Evolutionary conservation across 2,888 invertebrate species (phyloP).

Genomic region (Drosophila buzzatii): DNA sequence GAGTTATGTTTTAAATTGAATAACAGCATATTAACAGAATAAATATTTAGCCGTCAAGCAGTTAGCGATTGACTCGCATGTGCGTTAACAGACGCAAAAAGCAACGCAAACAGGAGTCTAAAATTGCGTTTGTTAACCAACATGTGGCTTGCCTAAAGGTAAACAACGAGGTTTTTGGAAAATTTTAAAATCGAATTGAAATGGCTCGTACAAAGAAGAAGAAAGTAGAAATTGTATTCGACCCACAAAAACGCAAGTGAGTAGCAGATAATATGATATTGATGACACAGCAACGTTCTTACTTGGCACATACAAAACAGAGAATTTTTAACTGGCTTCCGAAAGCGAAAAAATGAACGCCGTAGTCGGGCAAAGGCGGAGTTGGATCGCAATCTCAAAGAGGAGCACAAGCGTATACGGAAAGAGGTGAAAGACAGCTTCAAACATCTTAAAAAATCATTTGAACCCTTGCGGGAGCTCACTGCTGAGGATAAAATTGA

Average conservation of each 20-base stretch:
- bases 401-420: constrained; percentile 91
- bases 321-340: constrained; percentile 93
- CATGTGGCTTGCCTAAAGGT: constrained; percentile 45
- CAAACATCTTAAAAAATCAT: constrained; percentile 90
- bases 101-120: not conserved
- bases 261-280: constrained; percentile 28
- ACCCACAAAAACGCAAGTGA: constrained; percentile 88
- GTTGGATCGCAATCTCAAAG: constrained; percentile 89
- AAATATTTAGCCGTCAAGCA: too few relatives aligned
- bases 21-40: not conserved
- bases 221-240: constrained; percentile 86
- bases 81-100: constrained; percentile 1
- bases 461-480: constrained; percentile 88
- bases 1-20: not conserved
- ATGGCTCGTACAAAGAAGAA: constrained; percentile 77
- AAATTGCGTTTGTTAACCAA: constrained; percentile 18
- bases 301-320: constrained; percentile 84
- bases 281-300: not conserved
- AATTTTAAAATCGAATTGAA: constrained; percentile 5
- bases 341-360: constrained; percentile 91
- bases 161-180: constrained; percentile 52
- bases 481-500: constrained; percentile 79
- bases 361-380: constrained; percentile 91
- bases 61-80: not conserved
- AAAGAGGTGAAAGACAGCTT: constrained; percentile 91